Percentiles rank a stretch among this genome's conserved stretches.
Conservation (phyloP, 2,888 invertebrate genomes). For the Hybos culiciformis region DNA sequence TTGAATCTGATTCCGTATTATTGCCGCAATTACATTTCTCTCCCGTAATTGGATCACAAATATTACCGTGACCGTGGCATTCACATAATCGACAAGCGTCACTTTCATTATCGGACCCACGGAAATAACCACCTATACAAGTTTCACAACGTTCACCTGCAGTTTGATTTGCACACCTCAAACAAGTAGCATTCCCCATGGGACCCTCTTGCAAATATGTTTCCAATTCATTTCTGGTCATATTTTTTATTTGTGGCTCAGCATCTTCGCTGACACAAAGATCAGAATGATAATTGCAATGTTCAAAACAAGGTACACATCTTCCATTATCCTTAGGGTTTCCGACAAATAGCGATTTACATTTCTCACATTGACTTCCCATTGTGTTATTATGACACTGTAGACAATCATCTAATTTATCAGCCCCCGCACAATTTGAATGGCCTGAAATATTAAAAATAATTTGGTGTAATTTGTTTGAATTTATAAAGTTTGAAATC, state of each 20-base stretch:
- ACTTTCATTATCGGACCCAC: conserved; percentile 61
- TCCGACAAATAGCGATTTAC: conserved; percentile 81
- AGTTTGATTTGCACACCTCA: conserved; percentile 71
- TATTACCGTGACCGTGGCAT: conserved; percentile 88
- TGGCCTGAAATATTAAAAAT: too few relatives aligned
- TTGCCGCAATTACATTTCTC: conserved; percentile 89
- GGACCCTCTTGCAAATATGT: conserved; percentile 54
- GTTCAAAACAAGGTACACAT: conserved; percentile 76
- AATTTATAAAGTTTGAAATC: too few relatives aligned
- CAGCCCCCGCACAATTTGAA: conserved; percentile 79
- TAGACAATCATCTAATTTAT: conserved; percentile 65
- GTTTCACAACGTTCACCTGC: conserved; percentile 70
- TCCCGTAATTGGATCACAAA: conserved; percentile 79
- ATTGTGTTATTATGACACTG: conserved; percentile 85
- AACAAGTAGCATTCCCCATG: conserved; percentile 60
- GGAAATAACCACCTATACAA: conserved; percentile 61
- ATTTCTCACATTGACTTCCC: conserved; percentile 85
- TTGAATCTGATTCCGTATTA: conserved; percentile 79
- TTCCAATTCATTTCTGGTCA: conserved; percentile 43
- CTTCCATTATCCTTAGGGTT: conserved; percentile 73
- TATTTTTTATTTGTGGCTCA: conserved; percentile 37
- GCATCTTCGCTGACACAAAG: conserved; percentile 53
- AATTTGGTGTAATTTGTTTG: too few relatives aligned
- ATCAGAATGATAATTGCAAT: conserved; percentile 79
- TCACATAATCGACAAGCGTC: conserved; percentile 72